Percentiles rank a stretch among this genome's conserved stretches.
Conservation (phyloP, 2,888 invertebrate genomes). For the Saturnia pavonia region DNA sequence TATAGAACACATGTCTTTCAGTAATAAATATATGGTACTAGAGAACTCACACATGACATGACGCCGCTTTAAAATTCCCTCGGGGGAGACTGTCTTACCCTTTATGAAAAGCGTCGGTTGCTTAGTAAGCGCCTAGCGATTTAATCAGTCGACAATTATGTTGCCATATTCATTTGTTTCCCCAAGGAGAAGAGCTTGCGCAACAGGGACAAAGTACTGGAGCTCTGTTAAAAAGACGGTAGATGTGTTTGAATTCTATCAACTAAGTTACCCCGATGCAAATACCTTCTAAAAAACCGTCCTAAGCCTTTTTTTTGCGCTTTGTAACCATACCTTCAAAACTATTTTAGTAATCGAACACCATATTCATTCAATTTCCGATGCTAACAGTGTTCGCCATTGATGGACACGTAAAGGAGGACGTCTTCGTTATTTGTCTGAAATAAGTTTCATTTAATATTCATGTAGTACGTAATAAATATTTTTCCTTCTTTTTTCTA, state of each 20-base stretch:
- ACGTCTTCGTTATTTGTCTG: no score
- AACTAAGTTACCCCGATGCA: not conserved
- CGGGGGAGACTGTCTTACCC: constrained; percentile 43
- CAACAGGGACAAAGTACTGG: not conserved
- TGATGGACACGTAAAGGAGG: no score
- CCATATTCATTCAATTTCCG: no score
- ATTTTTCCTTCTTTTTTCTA: no score
- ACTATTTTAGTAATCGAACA: no score
- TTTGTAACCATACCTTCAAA: no score
- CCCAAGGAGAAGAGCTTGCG: no score
- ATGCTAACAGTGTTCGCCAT: no score
- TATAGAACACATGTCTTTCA: constrained; percentile 15
- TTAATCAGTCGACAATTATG: not conserved
- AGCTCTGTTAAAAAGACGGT: not conserved
- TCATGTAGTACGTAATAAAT: no score
- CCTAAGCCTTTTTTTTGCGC: not conserved
- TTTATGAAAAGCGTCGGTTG: constrained; percentile 30
- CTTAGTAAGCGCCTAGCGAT: constrained; percentile 25
- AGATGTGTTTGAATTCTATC: not conserved
- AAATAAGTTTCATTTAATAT: no score
- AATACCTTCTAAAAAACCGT: not conserved
- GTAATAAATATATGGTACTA: constrained; percentile 19
- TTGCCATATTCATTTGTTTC: not conserved
- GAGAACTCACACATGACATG: constrained; percentile 34
- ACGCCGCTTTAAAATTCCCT: constrained; percentile 49